Evolutionary conservation across 2,113 vertebrate species (phyloP), one percentile per base, ranked within the genome.

Genomic region (Colistium nudipinnis): DNA sequence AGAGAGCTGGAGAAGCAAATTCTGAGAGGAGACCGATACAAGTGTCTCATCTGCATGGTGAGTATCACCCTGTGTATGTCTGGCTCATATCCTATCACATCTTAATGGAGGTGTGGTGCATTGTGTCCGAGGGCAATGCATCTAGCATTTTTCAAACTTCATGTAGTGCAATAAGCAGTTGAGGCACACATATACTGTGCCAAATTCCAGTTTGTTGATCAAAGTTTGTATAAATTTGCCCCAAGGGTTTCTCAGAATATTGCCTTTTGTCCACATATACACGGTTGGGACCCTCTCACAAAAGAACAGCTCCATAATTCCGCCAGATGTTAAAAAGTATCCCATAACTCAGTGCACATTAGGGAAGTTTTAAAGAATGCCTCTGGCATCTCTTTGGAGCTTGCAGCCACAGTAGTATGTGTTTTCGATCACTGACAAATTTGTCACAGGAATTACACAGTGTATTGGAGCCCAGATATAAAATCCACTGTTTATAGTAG

Each of bases 31-130:
- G 97, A 99, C 92, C 92, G 97, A 77, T 99, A 98, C 94, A 99
- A 99, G 95, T 99, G 98, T 95, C 96, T 99, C 93, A 99, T 99
- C 92, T 99, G 98, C 93, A 99, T 99, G 98, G 98, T 99, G 91
- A 95, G 97, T 89, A 74, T 49, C 7, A 25, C 25, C 1, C 3
- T 47, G 19, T 6, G 12, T 30, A 5, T 28, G 31, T 22, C 9
- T 38, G 31, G 52, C 12, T 25, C 41, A n/a, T n/a, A n/a, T n/a
- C 56, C 48, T 25, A 12, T 13, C 11, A 10, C 0, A 6, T n/a
- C 22, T 30, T 2, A 36, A 20, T 11, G 25, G 16, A 17, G 28
- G 10, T 1, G 11, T 14, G 49, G 7, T 30, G 22, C 25, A 4
- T 48, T 14, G 39, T 43, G 30, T 64, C 20, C 10, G 30, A 54